phyloP scores from a whole-genome alignment of 2,113 vertebrate species.

The Peromyscus leucopus region DNA sequence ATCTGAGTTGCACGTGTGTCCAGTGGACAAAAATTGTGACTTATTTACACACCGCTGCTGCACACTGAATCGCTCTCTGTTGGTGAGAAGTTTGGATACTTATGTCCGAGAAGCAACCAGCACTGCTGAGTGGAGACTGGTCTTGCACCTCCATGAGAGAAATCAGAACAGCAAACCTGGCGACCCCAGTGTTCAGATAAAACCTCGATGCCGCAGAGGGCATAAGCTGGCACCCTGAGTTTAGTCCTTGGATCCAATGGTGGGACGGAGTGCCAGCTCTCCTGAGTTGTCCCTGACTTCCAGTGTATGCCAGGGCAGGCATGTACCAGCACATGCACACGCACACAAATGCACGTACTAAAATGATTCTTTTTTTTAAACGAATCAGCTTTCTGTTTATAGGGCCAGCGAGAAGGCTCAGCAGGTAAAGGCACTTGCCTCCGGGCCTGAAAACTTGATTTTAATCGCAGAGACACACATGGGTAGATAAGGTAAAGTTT shows the following conservation, averaged over 20 bases:
- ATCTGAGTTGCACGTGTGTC: neutral
- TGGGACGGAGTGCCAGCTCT: neutral
- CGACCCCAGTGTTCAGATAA: neutral
- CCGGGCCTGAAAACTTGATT: neutral
- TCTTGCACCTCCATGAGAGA: neutral
- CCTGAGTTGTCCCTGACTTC: neutral
- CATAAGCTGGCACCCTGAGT: neutral
- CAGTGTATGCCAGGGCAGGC: no score
- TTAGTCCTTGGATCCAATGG: neutral
- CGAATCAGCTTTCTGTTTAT: neutral
- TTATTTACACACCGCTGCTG: neutral
- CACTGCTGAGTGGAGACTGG: neutral
- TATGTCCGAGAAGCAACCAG: neutral
- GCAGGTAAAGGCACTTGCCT: neutral
- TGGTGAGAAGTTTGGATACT: neutral
- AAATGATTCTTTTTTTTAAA: neutral
- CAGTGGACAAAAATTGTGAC: neutral
- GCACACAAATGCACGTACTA: neutral
- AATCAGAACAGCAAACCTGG: conserved; percentile 28
- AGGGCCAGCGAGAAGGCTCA: neutral
- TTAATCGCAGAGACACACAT: neutral
- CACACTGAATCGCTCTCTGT: neutral
- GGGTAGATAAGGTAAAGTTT: neutral
- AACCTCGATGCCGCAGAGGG: neutral
- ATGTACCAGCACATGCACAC: neutral